Base-by-base conservation (phyloP, 1,140 invertebrate species). In the Drosophila simulans region DNA sequence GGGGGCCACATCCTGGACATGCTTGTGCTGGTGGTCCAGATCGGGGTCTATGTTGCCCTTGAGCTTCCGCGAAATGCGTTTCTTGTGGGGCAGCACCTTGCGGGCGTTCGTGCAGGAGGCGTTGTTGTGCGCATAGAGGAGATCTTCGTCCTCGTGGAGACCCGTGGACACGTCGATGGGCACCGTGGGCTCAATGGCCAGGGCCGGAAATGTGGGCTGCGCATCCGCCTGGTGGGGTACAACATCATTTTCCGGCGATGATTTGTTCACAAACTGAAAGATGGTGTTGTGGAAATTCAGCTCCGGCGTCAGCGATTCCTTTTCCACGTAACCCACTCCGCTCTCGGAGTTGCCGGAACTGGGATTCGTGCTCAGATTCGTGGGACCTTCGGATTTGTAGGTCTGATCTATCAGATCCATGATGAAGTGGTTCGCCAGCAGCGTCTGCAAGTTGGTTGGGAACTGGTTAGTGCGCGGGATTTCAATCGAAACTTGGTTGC, bases 61-160 rank as follows among this genome's bases (percentile, higher is more conserved):
- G 0, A 94, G 78, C 63, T 94, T 94, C 15, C 93, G 82, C 0
- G 94, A 93, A 55, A 94, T 94, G 20, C 94, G 92, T 56, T 94
- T 94, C 64, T 94, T 94, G 65, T 94, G 94, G 0, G 94, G 94
- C 66, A 94, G 73, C 10, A 91, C 82, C 15, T 92, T 92, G 0
- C 85, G 62, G 12, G 91, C 82, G 51, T 86, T 86, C 17, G 70
- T 88, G 11, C 66, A 62, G 22, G 59, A 39, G 0, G 60, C 77
- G 8, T 75, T 65, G 13, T 56, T 56, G 34, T 52, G 49, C n/a
- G 49, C 49, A 20, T 76, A 88, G 2, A 89, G 43, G 4, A 89
- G 43, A n/a, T 89, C 84, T 7, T 89, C 84, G 25, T 82, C 79
- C 20, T 76, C 72, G 11, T 77, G 62, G 15, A 80, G 43, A 0